Evolutionary conservation across 2,888 invertebrate genomes (phyloP).

Genomic region (Lasioglossum pauxillum): DNA sequence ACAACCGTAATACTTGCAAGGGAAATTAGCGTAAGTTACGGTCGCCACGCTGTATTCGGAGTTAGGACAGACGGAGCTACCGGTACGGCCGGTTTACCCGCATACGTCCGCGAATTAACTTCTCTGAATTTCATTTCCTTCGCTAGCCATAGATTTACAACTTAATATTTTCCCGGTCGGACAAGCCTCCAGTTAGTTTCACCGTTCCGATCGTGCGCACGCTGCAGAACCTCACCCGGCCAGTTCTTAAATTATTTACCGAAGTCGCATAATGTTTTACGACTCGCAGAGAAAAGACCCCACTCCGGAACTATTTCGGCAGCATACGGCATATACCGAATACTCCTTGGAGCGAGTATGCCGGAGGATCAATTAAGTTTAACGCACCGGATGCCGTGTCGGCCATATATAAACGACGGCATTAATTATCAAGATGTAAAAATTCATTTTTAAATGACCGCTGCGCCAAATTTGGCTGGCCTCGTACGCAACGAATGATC

Average conservation of each 20-base stretch:
- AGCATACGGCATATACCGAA: fast-evolving
- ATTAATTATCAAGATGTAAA: neutral
- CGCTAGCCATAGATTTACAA: slow-evolving; percentile 3
- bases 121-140: slow-evolving; percentile 30
- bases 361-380: neutral
- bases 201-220: neutral
- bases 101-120: slow-evolving; percentile 34
- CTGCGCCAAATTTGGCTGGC: neutral
- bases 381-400: neutral
- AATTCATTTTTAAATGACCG: neutral
- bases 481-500: neutral
- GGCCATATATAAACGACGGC: neutral
- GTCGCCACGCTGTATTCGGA: slow-evolving; percentile 29
- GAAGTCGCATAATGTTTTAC: neutral
- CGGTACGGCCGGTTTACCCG: slow-evolving; percentile 32
- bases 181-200: slow-evolving; percentile 5
- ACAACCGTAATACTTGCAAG: neutral
- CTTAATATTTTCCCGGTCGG: slow-evolving; percentile 17
- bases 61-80: slow-evolving; percentile 27
- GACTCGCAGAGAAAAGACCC: neutral
- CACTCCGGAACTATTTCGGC: neutral
- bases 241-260: neutral
- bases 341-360: neutral
- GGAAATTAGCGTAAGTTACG: slow-evolving; percentile 34
- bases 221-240: neutral